Percentiles rank a stretch among this genome's conserved stretches.
Evolutionary conservation across 2,113 vertebrate genomes (phyloP).

Genomic region (Nymphicus hollandicus): DNA sequence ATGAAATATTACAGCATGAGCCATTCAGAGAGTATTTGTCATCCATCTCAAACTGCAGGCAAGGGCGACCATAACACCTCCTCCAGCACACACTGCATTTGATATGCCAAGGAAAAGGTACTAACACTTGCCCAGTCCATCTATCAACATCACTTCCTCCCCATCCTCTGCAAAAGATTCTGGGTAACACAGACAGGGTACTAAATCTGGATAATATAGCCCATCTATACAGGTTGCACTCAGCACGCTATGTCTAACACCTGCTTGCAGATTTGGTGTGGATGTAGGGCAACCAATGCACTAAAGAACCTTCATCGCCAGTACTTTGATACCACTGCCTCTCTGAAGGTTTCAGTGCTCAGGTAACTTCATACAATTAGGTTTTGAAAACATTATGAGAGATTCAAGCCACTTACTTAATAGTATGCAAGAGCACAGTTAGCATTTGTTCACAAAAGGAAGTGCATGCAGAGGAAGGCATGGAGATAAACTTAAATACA

Average conservation of each 20-base stretch:
- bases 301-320: background rate
- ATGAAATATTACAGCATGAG: background rate
- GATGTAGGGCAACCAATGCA: background rate
- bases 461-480: background rate
- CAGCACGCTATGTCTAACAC: background rate
- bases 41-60: background rate
- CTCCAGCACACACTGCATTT: accelerated
- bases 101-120: background rate
- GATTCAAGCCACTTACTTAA: background rate
- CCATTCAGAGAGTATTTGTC: background rate
- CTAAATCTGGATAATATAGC: background rate
- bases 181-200: background rate
- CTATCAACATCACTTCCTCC: background rate
- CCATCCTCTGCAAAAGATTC: background rate
- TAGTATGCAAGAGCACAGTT: background rate
- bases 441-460: background rate
- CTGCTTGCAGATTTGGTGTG: background rate
- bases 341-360: background rate
- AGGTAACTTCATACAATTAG: background rate
- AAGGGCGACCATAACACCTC: background rate
- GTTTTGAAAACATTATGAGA: background rate
- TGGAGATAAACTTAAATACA: background rate
- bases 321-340: background rate
- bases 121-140: background rate
- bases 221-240: too few species aligned